These are phyloP conservation scores for Spheniscus mendiculus DNA, from an alignment of 2,113 vertebrate genomes.

Conservation along the genomic window DNA sequence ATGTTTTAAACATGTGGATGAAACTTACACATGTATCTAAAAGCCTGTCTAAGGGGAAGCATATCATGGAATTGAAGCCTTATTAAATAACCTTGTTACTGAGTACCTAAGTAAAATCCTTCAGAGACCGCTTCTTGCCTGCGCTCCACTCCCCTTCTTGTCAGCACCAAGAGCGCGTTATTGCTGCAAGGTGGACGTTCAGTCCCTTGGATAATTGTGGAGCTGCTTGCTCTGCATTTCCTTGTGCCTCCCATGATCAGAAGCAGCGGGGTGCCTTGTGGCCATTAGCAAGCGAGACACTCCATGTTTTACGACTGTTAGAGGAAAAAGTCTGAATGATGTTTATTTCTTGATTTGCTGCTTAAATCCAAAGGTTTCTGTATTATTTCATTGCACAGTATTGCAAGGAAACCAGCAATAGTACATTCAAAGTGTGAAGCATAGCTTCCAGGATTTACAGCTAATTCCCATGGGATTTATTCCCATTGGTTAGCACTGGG, in stretches of 20 bases:
- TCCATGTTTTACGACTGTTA: neutral
- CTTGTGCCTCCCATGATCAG: neutral
- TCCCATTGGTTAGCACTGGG: neutral
- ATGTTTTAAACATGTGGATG: neutral
- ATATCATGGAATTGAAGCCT: neutral
- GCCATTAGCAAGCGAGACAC: neutral
- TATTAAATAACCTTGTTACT: neutral
- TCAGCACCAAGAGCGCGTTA: neutral
- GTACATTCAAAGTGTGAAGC: neutral
- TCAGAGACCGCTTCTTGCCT: neutral
- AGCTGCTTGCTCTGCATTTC: neutral
- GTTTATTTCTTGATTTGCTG: neutral
- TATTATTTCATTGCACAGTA: neutral
- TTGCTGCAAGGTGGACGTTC: neutral
- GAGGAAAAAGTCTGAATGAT: neutral
- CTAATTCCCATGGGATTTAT: neutral
- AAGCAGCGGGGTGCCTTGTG: neutral
- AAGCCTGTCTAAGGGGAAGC: neutral
- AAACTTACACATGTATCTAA: neutral
- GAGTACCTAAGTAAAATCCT: neutral
- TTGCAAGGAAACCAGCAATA: neutral
- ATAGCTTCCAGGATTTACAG: neutral
- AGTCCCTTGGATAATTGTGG: fast-evolving
- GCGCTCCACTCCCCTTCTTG: fast-evolving
- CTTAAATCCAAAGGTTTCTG: neutral